Percentiles rank a stretch among this genome's conserved stretches.
Conservation (phyloP, 1,140 invertebrate genomes). For the Drosophila azteca region DNA sequence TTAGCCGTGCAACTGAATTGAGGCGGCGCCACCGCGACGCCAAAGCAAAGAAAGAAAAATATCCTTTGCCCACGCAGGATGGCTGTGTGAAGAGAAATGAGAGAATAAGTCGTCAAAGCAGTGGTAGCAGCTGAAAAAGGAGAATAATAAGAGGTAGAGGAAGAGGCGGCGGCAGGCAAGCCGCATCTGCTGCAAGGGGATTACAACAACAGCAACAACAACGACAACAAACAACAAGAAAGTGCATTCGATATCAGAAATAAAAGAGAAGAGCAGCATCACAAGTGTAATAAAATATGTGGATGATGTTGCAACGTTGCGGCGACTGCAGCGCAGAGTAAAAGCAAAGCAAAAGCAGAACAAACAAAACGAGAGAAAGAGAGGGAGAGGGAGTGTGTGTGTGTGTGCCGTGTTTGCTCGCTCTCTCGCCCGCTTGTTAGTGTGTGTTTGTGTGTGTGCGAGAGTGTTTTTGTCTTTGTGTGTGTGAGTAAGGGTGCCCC, state of each 20-base stretch:
- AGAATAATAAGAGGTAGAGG: conserved; percentile 10
- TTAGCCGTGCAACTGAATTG: background rate
- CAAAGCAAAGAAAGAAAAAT: conserved; percentile 25
- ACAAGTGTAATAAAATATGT: conserved; percentile 70
- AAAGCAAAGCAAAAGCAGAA: conserved; percentile 62
- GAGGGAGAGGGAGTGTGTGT: conserved; percentile 4
- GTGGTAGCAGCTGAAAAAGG: conserved; percentile 15
- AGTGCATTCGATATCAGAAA: conserved; percentile 59
- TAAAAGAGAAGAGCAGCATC: conserved; percentile 15
- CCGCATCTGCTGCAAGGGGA: conserved; percentile 42
- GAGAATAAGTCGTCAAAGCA: conserved; percentile 42
- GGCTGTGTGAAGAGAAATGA: conserved; percentile 62
- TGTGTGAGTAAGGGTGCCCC: conserved; percentile 20
- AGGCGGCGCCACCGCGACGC: conserved; percentile 3
- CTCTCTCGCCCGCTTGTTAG: background rate
- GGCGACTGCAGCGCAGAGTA: conserved; percentile 39
- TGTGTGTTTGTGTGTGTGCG: conserved; percentile 16
- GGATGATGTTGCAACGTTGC: conserved; percentile 63
- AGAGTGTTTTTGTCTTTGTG: conserved; percentile 20
- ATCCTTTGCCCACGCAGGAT: conserved; percentile 72
- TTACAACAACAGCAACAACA: conserved; percentile 34
- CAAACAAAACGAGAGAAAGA: conserved; percentile 45
- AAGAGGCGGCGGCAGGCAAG: conserved; percentile 6
- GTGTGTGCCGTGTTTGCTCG: conserved; percentile 28
- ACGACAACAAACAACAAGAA: conserved; percentile 33